Percentiles rank a stretch among this genome's conserved stretches.
Evolutionary conservation across 1,140 invertebrate genomes (phyloP).

Genomic region (Diorhabda elongata): DNA sequence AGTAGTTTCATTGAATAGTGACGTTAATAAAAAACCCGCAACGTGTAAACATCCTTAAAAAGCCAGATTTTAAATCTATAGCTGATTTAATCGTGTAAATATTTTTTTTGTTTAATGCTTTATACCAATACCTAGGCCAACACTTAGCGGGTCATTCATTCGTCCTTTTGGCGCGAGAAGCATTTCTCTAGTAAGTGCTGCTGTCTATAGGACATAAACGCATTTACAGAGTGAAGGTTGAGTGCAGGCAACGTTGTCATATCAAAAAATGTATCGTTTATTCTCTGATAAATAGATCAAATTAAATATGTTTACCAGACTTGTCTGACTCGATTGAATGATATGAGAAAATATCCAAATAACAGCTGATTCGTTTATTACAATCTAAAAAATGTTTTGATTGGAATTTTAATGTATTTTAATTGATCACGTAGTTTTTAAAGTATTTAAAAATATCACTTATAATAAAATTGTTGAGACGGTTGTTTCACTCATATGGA

Average conservation of each 20-base stretch:
- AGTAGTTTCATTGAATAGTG: neutral
- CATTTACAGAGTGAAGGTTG: neutral
- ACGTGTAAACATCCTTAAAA: neutral
- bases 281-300: no score
- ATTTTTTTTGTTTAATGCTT: neutral
- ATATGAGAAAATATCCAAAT: no score
- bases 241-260: neutral
- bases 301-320: no score
- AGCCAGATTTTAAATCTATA: neutral
- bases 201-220: neutral
- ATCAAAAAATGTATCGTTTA: no score
- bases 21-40: neutral
- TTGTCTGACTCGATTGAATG: no score
- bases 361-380: no score
- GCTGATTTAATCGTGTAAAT: neutral
- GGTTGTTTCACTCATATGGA: no score
- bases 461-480: no score
- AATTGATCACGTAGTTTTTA: no score
- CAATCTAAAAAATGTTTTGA: no score
- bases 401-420: no score
- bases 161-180: neutral
- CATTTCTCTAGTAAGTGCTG: neutral
- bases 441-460: no score
- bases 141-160: neutral
- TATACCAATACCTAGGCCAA: neutral